A percentile compares a stretch with the other conserved stretches of the same genome.
phyloP scores from a whole-genome alignment of 2,113 vertebrate species.

The Micronycteris hirsuta region DNA sequence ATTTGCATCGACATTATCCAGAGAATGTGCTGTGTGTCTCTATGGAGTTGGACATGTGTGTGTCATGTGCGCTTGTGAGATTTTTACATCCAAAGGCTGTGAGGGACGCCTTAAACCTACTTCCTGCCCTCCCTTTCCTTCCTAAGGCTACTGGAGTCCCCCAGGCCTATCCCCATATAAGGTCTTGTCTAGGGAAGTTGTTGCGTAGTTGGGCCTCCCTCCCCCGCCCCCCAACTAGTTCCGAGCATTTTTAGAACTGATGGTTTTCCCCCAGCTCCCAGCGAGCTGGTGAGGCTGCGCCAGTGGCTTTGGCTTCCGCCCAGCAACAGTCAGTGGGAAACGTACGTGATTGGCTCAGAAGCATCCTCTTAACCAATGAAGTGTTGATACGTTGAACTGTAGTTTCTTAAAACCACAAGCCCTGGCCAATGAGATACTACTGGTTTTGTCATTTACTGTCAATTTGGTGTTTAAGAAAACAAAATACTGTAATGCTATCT shows the following conservation, averaged over 20 bases:
- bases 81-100: neutral
- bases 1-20: neutral
- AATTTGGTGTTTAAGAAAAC: neutral
- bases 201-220: neutral
- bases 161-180: constrained; percentile 18
- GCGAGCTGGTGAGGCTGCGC: constrained; percentile 28
- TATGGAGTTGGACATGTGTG: neutral
- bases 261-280: constrained; percentile 56
- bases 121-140: neutral
- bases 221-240: neutral
- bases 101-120: neutral
- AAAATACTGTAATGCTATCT: neutral
- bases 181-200: constrained; percentile 22
- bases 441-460: neutral
- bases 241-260: constrained; percentile 36
- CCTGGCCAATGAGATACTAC: neutral
- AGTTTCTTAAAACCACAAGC: neutral
- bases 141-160: neutral
- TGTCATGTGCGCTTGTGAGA: neutral
- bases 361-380: constrained; percentile 23
- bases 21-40: neutral
- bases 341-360: constrained; percentile 25
- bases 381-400: neutral
- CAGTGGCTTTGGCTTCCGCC: constrained; percentile 1
- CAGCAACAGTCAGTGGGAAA: constrained; percentile 38